Conservation (phyloP, 2,888 invertebrate species). For the Lutraria lutraria region DNA sequence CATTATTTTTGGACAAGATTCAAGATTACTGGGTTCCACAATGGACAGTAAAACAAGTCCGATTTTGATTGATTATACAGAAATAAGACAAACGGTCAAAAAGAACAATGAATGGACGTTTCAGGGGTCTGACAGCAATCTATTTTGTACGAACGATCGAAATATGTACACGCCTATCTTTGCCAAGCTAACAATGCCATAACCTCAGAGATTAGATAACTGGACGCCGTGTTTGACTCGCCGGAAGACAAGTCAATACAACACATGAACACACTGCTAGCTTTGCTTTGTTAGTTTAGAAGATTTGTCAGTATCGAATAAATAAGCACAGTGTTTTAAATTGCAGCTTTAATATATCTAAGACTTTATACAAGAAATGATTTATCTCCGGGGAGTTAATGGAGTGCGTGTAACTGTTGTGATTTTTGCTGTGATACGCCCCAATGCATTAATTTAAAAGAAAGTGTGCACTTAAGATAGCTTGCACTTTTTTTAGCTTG, state of each 20-base stretch:
- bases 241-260: neutral
- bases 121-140: neutral
- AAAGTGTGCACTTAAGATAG: too few relatives aligned
- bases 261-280: neutral
- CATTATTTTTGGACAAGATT: constrained; percentile 7
- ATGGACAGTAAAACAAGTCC: neutral
- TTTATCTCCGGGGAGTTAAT: too few relatives aligned
- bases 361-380: too few relatives aligned
- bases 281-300: too few relatives aligned
- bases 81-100: neutral
- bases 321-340: too few relatives aligned
- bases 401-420: too few relatives aligned
- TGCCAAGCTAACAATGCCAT: neutral
- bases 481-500: too few relatives aligned
- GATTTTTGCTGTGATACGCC: too few relatives aligned
- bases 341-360: too few relatives aligned
- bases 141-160: neutral
- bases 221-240: neutral
- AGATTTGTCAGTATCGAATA: too few relatives aligned
- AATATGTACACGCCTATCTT: neutral
- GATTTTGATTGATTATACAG: neutral
- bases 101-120: neutral
- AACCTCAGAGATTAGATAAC: neutral
- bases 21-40: neutral
- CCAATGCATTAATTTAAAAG: too few relatives aligned